phyloP scores from a whole-genome alignment of 2,888 invertebrate species.

The Ephialtes manifestator region DNA sequence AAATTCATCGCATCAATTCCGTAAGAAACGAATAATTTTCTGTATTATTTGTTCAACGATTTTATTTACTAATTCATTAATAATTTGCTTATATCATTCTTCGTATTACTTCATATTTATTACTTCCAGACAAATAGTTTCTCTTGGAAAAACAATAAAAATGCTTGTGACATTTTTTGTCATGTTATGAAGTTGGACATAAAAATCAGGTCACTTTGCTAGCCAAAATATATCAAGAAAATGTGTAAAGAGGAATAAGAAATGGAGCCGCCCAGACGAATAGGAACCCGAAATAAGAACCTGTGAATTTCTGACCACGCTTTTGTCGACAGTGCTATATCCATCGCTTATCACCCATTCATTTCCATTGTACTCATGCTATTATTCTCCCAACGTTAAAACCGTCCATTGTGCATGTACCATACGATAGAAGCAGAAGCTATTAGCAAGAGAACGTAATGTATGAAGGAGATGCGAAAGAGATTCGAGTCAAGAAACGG shows the following conservation, averaged over 20 bases:
- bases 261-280: not conserved
- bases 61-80: too few species aligned
- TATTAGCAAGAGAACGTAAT: constrained; percentile 2
- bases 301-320: constrained; percentile 25
- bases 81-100: too few species aligned
- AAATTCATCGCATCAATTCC: too few species aligned
- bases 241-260: not conserved
- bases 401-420: constrained; percentile 24
- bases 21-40: too few species aligned
- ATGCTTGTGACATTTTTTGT: not conserved
- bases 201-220: not conserved
- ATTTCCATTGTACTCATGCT: constrained; percentile 15
- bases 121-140: not conserved
- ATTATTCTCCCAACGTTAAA: constrained; percentile 22
- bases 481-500: constrained; percentile 9
- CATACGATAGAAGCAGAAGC: constrained; percentile 1
- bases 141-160: not conserved
- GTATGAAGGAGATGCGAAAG: constrained; percentile 19
- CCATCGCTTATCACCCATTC: constrained; percentile 27
- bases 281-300: constrained; percentile 12
- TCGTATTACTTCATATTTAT: too few species aligned
- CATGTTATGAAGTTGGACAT: not conserved
- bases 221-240: not conserved
- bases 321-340: constrained; percentile 20
- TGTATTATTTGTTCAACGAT: too few species aligned